phyloP scores from a whole-genome alignment of 1,140 invertebrate genomes.

The Dryas iulia region DNA sequence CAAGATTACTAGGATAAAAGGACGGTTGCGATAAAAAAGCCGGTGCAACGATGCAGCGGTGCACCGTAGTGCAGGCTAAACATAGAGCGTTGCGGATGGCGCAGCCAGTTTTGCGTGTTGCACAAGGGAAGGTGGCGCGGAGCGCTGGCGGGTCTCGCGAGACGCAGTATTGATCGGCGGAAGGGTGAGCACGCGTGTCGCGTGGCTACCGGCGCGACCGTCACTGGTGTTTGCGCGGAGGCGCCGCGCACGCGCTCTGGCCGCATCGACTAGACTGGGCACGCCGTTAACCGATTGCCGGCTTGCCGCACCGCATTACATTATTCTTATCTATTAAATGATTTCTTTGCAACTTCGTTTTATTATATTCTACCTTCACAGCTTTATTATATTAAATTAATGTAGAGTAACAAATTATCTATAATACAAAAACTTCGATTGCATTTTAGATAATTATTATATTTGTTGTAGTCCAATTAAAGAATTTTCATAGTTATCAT shows the following conservation, averaged over 20 bases:
- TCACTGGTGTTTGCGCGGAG: constrained; percentile 57
- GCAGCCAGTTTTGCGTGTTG: constrained; percentile 43
- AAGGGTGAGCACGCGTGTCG: constrained; percentile 56
- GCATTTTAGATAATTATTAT: background rate
- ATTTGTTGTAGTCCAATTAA: background rate
- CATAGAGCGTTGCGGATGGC: constrained; percentile 53
- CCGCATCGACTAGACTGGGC: constrained; percentile 37
- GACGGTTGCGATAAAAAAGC: constrained; percentile 38
- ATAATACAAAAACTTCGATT: background rate
- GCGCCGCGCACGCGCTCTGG: constrained; percentile 60
- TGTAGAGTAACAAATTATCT: constrained; percentile 29
- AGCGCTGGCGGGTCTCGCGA: constrained; percentile 26
- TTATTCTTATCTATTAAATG: constrained; percentile 32
- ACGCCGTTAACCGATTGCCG: constrained; percentile 17
- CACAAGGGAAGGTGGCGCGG: constrained; percentile 40
- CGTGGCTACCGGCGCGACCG: constrained; percentile 68
- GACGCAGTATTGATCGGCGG: constrained; percentile 49
- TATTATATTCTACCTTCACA: constrained; percentile 2
- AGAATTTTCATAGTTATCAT: background rate
- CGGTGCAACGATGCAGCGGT: constrained; percentile 35
- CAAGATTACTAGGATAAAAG: constrained; percentile 33
- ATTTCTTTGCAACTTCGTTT: constrained; percentile 24
- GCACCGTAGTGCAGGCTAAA: constrained; percentile 29
- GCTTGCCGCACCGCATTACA: constrained; percentile 22
- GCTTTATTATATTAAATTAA: constrained; percentile 23